Percentiles rank a stretch among this genome's conserved stretches.
Evolutionary conservation across 2,113 vertebrate species (phyloP).

Genomic region (Oceanites oceanicus): DNA sequence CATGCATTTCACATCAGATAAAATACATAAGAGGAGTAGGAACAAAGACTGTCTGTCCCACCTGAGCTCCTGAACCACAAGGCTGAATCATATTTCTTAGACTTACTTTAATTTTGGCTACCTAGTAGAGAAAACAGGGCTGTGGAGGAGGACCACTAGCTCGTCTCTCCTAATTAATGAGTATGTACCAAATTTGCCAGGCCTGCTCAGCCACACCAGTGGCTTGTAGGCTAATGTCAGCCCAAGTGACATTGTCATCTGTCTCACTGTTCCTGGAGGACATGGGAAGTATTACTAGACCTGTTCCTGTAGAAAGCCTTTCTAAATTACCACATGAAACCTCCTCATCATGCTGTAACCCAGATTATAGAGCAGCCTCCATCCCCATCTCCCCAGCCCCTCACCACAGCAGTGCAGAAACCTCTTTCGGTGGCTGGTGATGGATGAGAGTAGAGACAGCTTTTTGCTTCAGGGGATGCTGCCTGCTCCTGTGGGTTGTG

Average conservation of each 20-base stretch:
- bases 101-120: background rate
- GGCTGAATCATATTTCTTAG: background rate
- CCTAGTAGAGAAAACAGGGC: background rate
- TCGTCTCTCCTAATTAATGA: background rate
- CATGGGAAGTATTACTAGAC: background rate
- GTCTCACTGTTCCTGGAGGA: background rate
- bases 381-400: background rate
- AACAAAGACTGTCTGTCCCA: background rate
- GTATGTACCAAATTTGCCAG: background rate
- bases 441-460: background rate
- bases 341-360: background rate
- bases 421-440: background rate
- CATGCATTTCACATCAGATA: background rate
- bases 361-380: background rate
- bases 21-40: background rate
- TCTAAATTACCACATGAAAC: background rate
- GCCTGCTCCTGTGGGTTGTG: background rate
- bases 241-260: background rate
- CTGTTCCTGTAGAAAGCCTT: background rate
- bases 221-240: background rate
- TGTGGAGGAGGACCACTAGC: background rate
- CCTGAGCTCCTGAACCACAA: background rate
- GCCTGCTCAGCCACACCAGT: background rate
- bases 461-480: background rate
- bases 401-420: background rate